Conservation (phyloP, 2,888 invertebrate species). For the Cataglyphis altisquamis region DNA sequence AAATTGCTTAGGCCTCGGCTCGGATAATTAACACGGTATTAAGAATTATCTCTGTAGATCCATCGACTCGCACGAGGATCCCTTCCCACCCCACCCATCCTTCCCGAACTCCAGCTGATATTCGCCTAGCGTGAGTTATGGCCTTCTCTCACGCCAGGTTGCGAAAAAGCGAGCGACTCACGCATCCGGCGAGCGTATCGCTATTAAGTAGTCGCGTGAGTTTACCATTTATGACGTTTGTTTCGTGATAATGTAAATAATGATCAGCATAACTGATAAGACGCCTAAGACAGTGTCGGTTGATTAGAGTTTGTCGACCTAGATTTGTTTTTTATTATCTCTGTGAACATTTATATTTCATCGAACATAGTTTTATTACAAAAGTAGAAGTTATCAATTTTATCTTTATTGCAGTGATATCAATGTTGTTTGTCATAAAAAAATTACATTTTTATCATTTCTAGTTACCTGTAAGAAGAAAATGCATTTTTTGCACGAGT, state of each 20-base stretch:
- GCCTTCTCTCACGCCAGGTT: slow-evolving; percentile 74
- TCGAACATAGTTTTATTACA: background rate
- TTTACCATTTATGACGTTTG: slow-evolving; percentile 22
- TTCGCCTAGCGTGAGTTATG: slow-evolving; percentile 76
- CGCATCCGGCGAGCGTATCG: slow-evolving; percentile 42
- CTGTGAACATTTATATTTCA: background rate
- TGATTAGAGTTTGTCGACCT: background rate
- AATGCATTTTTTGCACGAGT: background rate
- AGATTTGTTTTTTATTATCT: background rate
- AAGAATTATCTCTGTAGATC: slow-evolving; percentile 74
- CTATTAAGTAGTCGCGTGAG: slow-evolving; percentile 41
- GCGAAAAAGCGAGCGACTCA: slow-evolving; percentile 50
- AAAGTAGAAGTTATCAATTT: background rate
- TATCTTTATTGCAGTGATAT: background rate
- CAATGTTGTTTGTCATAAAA: background rate
- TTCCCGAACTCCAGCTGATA: slow-evolving; percentile 56
- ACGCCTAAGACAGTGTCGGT: background rate
- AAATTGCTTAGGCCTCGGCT: slow-evolving; percentile 71
- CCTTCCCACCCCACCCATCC: background rate
- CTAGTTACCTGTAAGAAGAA: background rate
- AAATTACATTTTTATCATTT: background rate
- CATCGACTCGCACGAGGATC: slow-evolving; percentile 60
- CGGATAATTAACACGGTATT: slow-evolving; percentile 79
- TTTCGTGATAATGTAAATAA: slow-evolving; percentile 9
- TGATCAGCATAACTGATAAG: slow-evolving; percentile 10